phyloP scores from a whole-genome alignment of 30 jellyfish, hydroid and myxozoan species.

The Aurelia aurita complex sp. Pacific region DNA sequence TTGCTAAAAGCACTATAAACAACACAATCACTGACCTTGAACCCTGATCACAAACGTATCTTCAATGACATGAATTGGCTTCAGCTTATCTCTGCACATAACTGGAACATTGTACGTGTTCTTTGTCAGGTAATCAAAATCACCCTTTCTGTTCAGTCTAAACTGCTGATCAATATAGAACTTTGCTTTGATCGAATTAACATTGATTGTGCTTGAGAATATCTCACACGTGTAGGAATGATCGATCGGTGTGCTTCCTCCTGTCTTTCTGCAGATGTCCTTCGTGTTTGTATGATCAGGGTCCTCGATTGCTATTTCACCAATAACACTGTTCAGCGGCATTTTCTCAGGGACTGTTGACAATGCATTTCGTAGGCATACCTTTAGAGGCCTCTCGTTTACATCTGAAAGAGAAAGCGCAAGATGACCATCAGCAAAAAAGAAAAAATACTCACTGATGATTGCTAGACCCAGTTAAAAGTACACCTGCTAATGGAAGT shows the following conservation, averaged over 20 bases:
- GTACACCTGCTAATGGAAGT: background rate
- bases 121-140: constrained; percentile 18
- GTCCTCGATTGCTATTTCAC: constrained; percentile 63
- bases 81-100: constrained; percentile 51
- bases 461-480: background rate
- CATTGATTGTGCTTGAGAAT: constrained; percentile 10
- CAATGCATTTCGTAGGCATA: constrained; percentile 42
- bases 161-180: constrained; percentile 43
- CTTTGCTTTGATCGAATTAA: constrained; percentile 16
- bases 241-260: constrained; percentile 5
- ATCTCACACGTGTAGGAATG: constrained; percentile 42
- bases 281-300: constrained; percentile 71
- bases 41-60: constrained; percentile 26
- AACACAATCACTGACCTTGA: constrained; percentile 12
- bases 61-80: constrained; percentile 38
- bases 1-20: no score
- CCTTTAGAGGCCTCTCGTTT: constrained; percentile 50
- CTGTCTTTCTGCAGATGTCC: constrained; percentile 26
- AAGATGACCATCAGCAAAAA: no score
- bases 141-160: constrained; percentile 34
- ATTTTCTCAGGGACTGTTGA: constrained; percentile 49
- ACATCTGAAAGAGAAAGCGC: constrained; percentile 42
- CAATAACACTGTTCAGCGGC: constrained; percentile 39
- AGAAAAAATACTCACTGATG: background rate
- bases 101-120: constrained; percentile 39